These are phyloP conservation scores for Protodeltote pygarga DNA, from an alignment of 2,888 invertebrate species.

Conservation along the genomic window DNA sequence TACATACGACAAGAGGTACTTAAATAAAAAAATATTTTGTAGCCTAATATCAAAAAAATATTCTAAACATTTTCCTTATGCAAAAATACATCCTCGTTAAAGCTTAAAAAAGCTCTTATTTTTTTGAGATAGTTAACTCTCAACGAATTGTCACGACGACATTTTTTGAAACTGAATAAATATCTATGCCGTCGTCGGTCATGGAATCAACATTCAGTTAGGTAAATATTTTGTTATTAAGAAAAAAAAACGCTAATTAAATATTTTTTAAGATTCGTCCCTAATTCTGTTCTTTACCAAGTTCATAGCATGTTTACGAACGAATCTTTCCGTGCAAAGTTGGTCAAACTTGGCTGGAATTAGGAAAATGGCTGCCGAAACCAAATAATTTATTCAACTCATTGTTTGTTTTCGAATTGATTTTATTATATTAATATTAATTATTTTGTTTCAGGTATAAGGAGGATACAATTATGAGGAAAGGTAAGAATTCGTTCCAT, in stretches of 20 bases:
- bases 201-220: not conserved
- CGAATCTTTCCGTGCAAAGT: slow-evolving; percentile 19
- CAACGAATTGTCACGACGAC: no score
- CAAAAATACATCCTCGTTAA: no score
- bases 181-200: not conserved
- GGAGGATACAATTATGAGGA: slow-evolving; percentile 73
- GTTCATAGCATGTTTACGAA: slow-evolving; percentile 38
- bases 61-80: no score
- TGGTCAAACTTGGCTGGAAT: slow-evolving; percentile 4
- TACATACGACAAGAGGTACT: slow-evolving; percentile 22
- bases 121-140: no score
- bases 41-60: slow-evolving; percentile 11
- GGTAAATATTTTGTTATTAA: slow-evolving; percentile 5
- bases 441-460: slow-evolving; percentile 76
- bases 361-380: slow-evolving; percentile 17
- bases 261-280: slow-evolving; percentile 3
- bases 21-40: slow-evolving; percentile 23
- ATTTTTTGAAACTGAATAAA: slow-evolving; percentile 3
- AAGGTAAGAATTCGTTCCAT: slow-evolving; percentile 65
- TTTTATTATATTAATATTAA: slow-evolving; percentile 32
- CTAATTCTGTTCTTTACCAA: slow-evolving; percentile 9
- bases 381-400: slow-evolving; percentile 34
- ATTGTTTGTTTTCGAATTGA: slow-evolving; percentile 20
- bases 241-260: slow-evolving; percentile 6
- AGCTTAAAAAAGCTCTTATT: no score